Evolutionary conservation across 2,797 vertebrate genomes (phyloP), one percentile per base, ranked within the genome.

Genomic region (Fratercula arctica): DNA sequence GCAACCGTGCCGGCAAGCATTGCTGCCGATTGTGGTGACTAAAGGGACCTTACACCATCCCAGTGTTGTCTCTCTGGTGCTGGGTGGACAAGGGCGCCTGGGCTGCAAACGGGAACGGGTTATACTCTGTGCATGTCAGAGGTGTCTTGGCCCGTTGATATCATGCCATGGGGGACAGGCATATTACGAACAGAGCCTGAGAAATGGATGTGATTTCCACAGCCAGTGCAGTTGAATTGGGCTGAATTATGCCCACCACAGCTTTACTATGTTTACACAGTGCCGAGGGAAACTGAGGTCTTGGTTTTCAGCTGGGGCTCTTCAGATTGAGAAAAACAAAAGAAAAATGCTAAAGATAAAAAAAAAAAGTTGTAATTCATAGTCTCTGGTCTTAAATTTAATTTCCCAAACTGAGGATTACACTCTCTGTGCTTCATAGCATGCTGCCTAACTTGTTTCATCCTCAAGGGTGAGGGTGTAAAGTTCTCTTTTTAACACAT

Each of bases 1-100:
- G 0, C 0, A 0, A n/a, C 25, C 1, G 0, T 39, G 5, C 15
- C 1, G 0, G 4, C 21, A 72, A 51, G 18, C 25, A 12, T 8
- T 76, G 6, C 20, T 84, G 39, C 28, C 46, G 19, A 18, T 20
- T 11, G 9, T 15, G 19, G 23, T 0, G 4, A 16, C 33, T 64
- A 12, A 78, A 63, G 13, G 41, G 64, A 26, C 72, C 13, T 76
- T 16, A 16, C 0, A 0, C 8, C 23, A 46, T 5, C 12, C 31
- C 41, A 51, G 14, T 13, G 21, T 50, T 64, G 13, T 23, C 16
- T 35, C 2, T 1, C 2, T 10, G 39, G 33, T 0, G 0, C 5
- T 8, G 20, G 6, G 16, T 25, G 23, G 28, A n/a, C 9, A 16
- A 43, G 16, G 8, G 3, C 3, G 17, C 26, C 24, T 11, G 19